Evolutionary conservation across 2,888 invertebrate genomes (phyloP).

Genomic region (Carpatolechia fugitivella): DNA sequence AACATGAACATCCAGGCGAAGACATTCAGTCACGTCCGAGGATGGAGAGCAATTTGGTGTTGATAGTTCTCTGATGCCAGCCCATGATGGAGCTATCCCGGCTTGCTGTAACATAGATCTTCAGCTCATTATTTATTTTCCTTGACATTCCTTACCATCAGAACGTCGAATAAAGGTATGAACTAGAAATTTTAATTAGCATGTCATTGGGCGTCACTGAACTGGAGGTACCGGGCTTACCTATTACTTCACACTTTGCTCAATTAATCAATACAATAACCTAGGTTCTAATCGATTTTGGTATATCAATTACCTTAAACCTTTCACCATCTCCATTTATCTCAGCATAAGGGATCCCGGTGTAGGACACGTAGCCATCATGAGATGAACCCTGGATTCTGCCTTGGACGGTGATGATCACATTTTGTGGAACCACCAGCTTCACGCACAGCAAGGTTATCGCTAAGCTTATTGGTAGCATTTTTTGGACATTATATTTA

Average conservation of each 20-base stretch:
- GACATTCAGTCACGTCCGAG: conserved; percentile 77
- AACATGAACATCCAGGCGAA: conserved; percentile 82
- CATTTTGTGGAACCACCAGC: conserved; percentile 31
- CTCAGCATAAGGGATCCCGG: conserved; percentile 61
- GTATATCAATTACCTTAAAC: conserved; percentile 51
- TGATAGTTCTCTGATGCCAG: conserved; percentile 44
- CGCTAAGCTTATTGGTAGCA: not conserved
- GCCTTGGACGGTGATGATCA: conserved; percentile 56
- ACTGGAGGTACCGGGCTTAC: no score
- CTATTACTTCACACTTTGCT: no score
- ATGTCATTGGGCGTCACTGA: no score
- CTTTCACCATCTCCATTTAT: conserved; percentile 33
- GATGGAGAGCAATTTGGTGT: conserved; percentile 40
- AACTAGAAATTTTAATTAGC: no score
- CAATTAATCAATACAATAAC: no score
- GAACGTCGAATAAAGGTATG: no score
- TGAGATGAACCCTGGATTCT: conserved; percentile 41
- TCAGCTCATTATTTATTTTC: no score
- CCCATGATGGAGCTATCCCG: conserved; percentile 59
- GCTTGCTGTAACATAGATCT: conserved; percentile 48
- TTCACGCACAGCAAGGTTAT: conserved; percentile 6
- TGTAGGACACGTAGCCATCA: conserved; percentile 55
- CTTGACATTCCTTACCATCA: no score
- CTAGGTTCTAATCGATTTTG: no score
- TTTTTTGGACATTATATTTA: not conserved